phyloP scores from a whole-genome alignment of 2,113 vertebrate species.

The Nanorana parkeri region DNA sequence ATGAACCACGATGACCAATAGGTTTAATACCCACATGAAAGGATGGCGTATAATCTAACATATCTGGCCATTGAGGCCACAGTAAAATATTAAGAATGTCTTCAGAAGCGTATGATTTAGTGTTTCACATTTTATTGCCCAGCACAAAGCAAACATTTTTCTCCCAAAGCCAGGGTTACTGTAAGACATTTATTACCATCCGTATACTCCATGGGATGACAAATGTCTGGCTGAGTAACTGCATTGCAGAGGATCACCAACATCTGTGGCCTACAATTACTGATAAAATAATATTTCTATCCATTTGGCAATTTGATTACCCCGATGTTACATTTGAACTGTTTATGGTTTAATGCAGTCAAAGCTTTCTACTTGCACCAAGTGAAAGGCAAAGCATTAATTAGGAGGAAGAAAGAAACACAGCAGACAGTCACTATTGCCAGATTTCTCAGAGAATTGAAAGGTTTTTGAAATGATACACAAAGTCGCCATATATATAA shows the following conservation, averaged over 20 bases:
- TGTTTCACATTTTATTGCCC: slow-evolving; percentile 21
- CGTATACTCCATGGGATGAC: slow-evolving; percentile 19
- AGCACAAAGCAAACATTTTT: slow-evolving; percentile 36
- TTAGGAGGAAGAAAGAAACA: background rate
- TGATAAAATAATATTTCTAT: slow-evolving; percentile 33
- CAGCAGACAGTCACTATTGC: background rate
- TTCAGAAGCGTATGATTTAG: slow-evolving; percentile 29
- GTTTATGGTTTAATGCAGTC: slow-evolving; percentile 12
- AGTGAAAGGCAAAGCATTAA: slow-evolving; percentile 2
- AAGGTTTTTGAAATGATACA: background rate
- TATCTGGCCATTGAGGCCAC: background rate
- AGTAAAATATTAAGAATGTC: slow-evolving; percentile 1
- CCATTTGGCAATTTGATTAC: slow-evolving; percentile 39
- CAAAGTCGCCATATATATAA: background rate
- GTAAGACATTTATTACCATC: slow-evolving; percentile 44
- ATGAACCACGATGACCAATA: background rate
- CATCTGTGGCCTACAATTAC: slow-evolving; percentile 25
- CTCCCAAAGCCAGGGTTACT: slow-evolving; percentile 37
- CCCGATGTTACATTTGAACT: slow-evolving; percentile 16
- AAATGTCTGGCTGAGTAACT: slow-evolving; percentile 34
- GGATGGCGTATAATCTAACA: background rate
- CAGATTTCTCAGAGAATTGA: background rate
- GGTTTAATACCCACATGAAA: slow-evolving; percentile 3
- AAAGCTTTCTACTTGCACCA: slow-evolving; percentile 37
- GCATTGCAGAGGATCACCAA: slow-evolving; percentile 43